Base-by-base conservation (phyloP, 2,888 invertebrate species). In the Prosapia bicincta region DNA sequence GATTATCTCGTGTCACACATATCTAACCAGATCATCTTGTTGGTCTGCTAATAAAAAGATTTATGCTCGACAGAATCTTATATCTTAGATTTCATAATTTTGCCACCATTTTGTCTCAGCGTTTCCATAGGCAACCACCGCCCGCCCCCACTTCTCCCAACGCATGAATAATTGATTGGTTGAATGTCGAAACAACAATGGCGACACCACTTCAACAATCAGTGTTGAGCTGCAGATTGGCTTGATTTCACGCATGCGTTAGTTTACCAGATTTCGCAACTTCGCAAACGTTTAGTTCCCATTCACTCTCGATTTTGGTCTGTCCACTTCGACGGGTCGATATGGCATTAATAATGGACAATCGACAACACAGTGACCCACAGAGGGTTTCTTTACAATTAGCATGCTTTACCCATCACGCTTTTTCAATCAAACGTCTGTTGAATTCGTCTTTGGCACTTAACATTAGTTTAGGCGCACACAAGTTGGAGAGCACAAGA, bases 111-210 rank as follows among this genome's bases (percentile, higher is more conserved):
- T 74, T 74, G 74, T 43, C 69, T 38, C 23, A 71, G 66, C 66
- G 77, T 74, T 70, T 66, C 77, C 77, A 76, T 68, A 38, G 76
- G 74, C 76, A 76, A 74, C 78, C 66, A 28, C 71, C 32, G 24
- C 75, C 54, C 26, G 66, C 20, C 32, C 43, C 68, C 66, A 72
- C 72, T 30, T 65, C 72, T 72, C 66, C 72, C 66, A 25, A 66
- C 28, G 30, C 38, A 69, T 78, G 72, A 78, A 78, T 78, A 78
- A 78, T 78, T 78, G 78, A 78, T 78, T 78, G 78, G 78, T 71
- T 76, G 72, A 74, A 74, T 74, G 77, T 77, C 75, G 77, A 74
- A 74, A 77, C 72, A 74, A 78, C 78, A 78, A 78, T 78, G 78
- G 78, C 78, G 78, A 77, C 74, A 75, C 20, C 54, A 54, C 54